These are phyloP conservation scores for Antennarius maculatus DNA, from an alignment of 2,797 vertebrate species.

Conservation along the genomic window DNA sequence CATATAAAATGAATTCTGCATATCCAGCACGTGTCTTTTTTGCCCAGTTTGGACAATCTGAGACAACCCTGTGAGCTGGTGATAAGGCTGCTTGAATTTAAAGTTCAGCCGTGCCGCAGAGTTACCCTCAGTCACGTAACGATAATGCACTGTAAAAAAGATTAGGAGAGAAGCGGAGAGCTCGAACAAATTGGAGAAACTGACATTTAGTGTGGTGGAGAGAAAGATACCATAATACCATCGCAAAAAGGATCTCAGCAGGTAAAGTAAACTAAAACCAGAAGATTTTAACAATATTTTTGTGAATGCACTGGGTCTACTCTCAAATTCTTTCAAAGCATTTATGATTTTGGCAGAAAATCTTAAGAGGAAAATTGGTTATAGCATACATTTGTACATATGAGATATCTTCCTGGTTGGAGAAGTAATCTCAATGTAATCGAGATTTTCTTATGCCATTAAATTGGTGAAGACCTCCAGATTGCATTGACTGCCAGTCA, in stretches of 20 bases:
- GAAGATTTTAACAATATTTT: no score
- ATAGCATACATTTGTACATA: not conserved
- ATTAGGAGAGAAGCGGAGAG: conserved; percentile 8
- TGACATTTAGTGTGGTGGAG: conserved; percentile 42
- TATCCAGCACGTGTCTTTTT: conserved; percentile 25
- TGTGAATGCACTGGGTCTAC: conserved; percentile 13
- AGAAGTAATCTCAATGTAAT: no score
- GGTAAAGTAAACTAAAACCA: conserved; percentile 22
- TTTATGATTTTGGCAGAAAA: conserved; percentile 1
- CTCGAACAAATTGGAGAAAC: conserved; percentile 33
- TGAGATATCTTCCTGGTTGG: no score
- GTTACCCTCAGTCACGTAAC: conserved; percentile 9
- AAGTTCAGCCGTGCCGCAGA: conserved; percentile 28
- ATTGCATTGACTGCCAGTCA: no score
- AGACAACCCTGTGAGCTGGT: conserved; percentile 43
- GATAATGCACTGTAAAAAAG: conserved; percentile 32
- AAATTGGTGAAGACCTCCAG: no score
- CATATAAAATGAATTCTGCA: conserved; percentile 9
- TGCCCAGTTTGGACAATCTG: conserved; percentile 30
- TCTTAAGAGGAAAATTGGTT: conserved; percentile 28
- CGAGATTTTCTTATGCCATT: no score
- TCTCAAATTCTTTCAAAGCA: conserved; percentile 17
- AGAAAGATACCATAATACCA: conserved; percentile 36
- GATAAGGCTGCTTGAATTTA: conserved; percentile 59
- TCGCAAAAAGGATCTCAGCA: conserved; percentile 32